Base-by-base conservation (phyloP, 2,797 vertebrate genomes). In the Neomorphus geoffroyi region DNA sequence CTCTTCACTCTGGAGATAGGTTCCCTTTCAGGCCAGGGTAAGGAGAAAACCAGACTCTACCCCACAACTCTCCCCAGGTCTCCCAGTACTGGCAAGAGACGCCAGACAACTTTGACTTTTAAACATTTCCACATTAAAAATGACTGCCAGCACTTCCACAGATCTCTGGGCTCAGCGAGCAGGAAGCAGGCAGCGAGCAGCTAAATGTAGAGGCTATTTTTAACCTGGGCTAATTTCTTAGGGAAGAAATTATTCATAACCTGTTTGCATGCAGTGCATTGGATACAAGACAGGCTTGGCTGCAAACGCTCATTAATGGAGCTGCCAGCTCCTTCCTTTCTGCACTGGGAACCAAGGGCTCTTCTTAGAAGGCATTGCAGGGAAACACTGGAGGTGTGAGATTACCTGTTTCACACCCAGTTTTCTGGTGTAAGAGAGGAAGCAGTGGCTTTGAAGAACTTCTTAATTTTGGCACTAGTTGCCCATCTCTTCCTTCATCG, bases 131-230 rank as follows among this genome's bases (percentile, higher is more conserved):
- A 87, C 67, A 18, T 70, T 83, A 72, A 81, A 84, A 66, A 70
- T n/a, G 62, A 80, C 78, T 80, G 57, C 80, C 90, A 94, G 74
- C 39, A n/a, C 60, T 88, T 91, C 48, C 11, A 53, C 82, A 24
- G 35, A 90, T 73, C 92, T 80, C 86, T 0, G 1, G 89, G 65
- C 92, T 78, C 50, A 21, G 74, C 1, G 0, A 67, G 80, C 74
- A 60, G 90, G 83, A 82, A 94, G 75, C 88, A 95, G 73, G 94
- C 92, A 95, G 74, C 83, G 81, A 35, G 2, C 28, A 62, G 78
- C 65, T 92, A 86, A 94, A 89, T 16, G 18, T 51, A 91, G 46
- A 62, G 64, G 41, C 24, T 96, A 91, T 96, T 94, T 96, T 94
- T 96, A 94, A 87, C 60, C 78, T 30, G 26, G 85, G 93, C 57